These are phyloP conservation scores for Zaprionus ghesquierei DNA, from an alignment of 1,140 invertebrate genomes.

Conservation along the genomic window DNA sequence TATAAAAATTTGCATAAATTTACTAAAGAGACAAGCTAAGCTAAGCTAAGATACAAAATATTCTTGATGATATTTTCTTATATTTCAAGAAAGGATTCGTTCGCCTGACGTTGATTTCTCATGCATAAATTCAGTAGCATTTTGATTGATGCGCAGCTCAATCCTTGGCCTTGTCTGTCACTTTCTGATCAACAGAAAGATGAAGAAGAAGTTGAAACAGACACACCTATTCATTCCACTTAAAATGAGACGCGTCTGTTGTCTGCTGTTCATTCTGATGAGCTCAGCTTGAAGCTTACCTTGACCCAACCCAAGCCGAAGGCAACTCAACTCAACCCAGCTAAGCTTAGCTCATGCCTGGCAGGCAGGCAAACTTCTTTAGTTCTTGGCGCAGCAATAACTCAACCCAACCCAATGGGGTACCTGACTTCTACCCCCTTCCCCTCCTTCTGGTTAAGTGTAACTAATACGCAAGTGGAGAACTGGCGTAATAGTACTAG, in stretches of 20 bases:
- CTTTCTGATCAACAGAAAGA: slow-evolving; percentile 1
- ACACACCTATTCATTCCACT: slow-evolving; percentile 19
- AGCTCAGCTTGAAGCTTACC: slow-evolving; percentile 34
- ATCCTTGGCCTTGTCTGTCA: slow-evolving; percentile 42
- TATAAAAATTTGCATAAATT: slow-evolving; percentile 78
- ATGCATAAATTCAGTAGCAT: slow-evolving; percentile 9
- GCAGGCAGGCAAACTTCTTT: slow-evolving; percentile 47
- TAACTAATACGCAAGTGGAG: slow-evolving; percentile 64
- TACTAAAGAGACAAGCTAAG: slow-evolving; percentile 59
- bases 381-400: slow-evolving; percentile 32
- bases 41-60: slow-evolving; percentile 12
- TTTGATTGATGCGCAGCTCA: slow-evolving; percentile 1
- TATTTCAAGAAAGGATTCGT: slow-evolving; percentile 27
- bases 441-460: slow-evolving; percentile 42
- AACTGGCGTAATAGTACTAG: slow-evolving; percentile 27
- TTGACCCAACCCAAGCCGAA: slow-evolving; percentile 46
- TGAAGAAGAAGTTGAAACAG: neutral
- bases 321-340: slow-evolving; percentile 9
- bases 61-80: slow-evolving; percentile 46
- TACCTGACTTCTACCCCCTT: neutral
- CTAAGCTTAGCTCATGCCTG: slow-evolving; percentile 10
- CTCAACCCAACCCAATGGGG: slow-evolving; percentile 2
- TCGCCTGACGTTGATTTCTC: slow-evolving; percentile 4
- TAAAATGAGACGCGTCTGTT: slow-evolving; percentile 14
- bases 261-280: slow-evolving; percentile 29